Evolutionary conservation across 2,888 invertebrate genomes (phyloP), one percentile per base, ranked within the genome.

Genomic region (Oscheius onirici): DNA sequence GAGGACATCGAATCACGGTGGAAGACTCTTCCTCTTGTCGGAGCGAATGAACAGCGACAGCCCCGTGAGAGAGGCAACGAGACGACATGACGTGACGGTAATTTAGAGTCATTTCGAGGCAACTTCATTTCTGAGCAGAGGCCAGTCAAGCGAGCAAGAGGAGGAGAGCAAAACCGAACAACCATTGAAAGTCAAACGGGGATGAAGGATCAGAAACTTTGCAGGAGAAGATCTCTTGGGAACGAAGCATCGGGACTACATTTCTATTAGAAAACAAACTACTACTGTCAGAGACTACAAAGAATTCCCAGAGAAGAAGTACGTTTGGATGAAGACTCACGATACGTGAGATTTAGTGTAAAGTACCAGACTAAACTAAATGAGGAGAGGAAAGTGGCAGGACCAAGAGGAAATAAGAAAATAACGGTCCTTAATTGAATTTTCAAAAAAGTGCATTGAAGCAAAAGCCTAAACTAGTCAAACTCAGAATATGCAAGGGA

Each of bases 61-160:
- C 26, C 22, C 17, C 17, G 46, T 17, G 46, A 17, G 46, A 20
- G 13, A 43, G 52, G 24, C 3, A 24, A 24, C 5, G 52, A 17
- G 52, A 22, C 52, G 22, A 52, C 20, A 41, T 58, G 58, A 55
- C 55, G 55, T 55, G 28, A 15, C n/a, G 55, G 55, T 55, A 55
- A 55, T 55, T 55, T 55, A 3, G 28, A 55, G 26, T 55, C 55
- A 55, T 46, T 46, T 46, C 46, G 46, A 46, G 20, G 46, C 46
- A 26, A 55, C 55, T 55, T 55, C 55, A 55, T 55, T 55, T 55
- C 28, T 15, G 28, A 46, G 20, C 46, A 46, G 20, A 46, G 20
- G 46, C 20, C 46, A 20, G n/a, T 20, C 46, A 46, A 6, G 52
- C 20, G 52, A 52, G 46, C n/a, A n/a, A 41, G 41, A 41, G 41